phyloP scores from a whole-genome alignment of 2,888 invertebrate genomes.

The Drosophila algonquin region DNA sequence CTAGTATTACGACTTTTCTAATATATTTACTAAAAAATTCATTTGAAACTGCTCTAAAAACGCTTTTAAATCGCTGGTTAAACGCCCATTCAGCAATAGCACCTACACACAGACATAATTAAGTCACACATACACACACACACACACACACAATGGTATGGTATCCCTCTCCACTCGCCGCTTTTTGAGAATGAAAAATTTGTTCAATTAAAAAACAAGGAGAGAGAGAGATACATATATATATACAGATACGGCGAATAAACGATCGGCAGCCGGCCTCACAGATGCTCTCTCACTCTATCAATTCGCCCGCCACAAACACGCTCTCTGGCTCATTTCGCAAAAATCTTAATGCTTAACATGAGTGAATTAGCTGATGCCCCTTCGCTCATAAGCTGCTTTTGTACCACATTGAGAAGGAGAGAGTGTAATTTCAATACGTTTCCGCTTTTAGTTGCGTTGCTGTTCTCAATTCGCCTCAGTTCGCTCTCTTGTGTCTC shows the following conservation, averaged over 20 bases:
- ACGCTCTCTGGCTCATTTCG: conserved; percentile 71
- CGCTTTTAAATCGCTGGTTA: conserved; percentile 12
- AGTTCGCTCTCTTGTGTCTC: background rate
- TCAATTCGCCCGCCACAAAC: conserved; percentile 37
- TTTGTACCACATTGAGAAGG: background rate
- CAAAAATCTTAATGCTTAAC: conserved; percentile 72
- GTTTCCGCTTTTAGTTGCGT: background rate
- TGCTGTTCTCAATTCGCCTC: background rate
- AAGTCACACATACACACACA: conserved; percentile 48
- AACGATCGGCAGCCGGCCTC: conserved; percentile 17
- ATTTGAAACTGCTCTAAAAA: background rate
- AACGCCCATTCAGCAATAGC: conserved; percentile 50
- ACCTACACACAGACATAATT: conserved; percentile 38
- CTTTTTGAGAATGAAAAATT: conserved; percentile 76
- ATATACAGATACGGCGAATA: conserved; percentile 13
- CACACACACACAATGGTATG: conserved; percentile 18
- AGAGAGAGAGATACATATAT: background rate
- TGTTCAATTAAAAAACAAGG: conserved; percentile 60
- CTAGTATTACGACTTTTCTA: background rate
- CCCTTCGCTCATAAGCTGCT: conserved; percentile 9
- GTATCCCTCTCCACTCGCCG: background rate
- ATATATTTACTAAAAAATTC: background rate
- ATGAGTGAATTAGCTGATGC: conserved; percentile 30
- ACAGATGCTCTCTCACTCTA: conserved; percentile 6
- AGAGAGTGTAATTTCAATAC: background rate